Conservation (phyloP, 2,888 invertebrate species). For the Lepetodrilus schrolli region DNA sequence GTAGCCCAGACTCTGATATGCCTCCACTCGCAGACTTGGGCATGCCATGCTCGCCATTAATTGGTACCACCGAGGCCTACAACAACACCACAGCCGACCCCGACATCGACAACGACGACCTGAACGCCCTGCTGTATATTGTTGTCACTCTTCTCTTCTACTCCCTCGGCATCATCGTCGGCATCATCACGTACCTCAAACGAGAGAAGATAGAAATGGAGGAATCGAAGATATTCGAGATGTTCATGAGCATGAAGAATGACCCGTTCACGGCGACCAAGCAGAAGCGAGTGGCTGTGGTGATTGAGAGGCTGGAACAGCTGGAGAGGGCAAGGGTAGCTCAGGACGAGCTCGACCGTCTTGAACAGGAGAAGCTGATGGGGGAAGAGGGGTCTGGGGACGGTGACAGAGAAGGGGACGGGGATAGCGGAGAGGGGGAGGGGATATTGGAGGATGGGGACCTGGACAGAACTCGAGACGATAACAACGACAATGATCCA, state of each 20-base stretch:
- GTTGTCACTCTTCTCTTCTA: conserved; percentile 67
- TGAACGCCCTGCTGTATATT: conserved; percentile 70
- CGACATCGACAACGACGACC: conserved; percentile 38
- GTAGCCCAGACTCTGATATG: not conserved
- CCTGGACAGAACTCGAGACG: not conserved
- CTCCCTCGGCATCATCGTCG: conserved; percentile 65
- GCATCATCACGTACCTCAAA: conserved; percentile 65
- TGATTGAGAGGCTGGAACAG: conserved; percentile 18
- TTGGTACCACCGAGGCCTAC: conserved; percentile 22
- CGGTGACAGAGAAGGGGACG: not conserved
- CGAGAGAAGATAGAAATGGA: conserved; percentile 67
- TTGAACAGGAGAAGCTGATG: not conserved
- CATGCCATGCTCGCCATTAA: conserved; percentile 4
- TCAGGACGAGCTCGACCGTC: not conserved
- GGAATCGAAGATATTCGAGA: conserved; percentile 71
- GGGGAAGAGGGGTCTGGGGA: not conserved
- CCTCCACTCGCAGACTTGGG: conserved; percentile 14
- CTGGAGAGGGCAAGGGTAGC: conserved; percentile 4
- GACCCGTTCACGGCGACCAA: conserved; percentile 50
- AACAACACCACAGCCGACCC: conserved; percentile 30
- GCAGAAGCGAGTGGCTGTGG: conserved; percentile 40
- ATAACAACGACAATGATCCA: not conserved
- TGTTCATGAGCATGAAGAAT: conserved; percentile 61
- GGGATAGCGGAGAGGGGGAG: not conserved
- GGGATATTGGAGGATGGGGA: too few species aligned